Evolutionary conservation across 2,797 vertebrate species (phyloP).

Genomic region (Eulemur coronatus): DNA sequence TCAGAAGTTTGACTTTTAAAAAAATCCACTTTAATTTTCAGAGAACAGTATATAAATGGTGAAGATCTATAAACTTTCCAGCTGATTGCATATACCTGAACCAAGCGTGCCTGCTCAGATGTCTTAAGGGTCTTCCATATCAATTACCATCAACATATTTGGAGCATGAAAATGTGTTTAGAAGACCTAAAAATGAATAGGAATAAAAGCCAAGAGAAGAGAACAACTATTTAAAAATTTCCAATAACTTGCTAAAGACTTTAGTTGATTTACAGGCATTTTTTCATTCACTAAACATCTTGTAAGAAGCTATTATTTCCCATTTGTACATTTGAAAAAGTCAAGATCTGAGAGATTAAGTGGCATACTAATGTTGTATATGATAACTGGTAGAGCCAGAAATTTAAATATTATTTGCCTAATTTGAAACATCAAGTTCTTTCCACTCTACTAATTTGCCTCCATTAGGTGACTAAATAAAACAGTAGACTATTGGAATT

Average conservation of each 20-base stretch:
- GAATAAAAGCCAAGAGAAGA: background rate
- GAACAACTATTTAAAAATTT: background rate
- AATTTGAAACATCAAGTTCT: background rate
- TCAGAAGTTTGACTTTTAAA: background rate
- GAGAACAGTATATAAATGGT: background rate
- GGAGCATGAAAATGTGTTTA: background rate
- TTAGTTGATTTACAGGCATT: background rate
- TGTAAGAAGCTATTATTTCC: background rate
- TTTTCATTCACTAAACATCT: background rate
- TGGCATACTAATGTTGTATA: background rate
- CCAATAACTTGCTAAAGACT: background rate
- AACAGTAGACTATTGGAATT: background rate
- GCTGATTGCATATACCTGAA: background rate
- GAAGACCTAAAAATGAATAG: background rate
- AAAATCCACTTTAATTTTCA: background rate
- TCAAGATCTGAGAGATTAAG: background rate
- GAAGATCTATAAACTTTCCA: background rate
- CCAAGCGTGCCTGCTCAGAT: background rate
- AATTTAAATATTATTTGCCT: background rate
- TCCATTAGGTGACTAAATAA: background rate
- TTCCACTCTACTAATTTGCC: background rate
- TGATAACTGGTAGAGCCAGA: fast-evolving
- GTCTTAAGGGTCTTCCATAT: background rate
- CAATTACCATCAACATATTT: background rate
- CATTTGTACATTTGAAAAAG: background rate